Evolutionary conservation across 2,888 invertebrate genomes (phyloP).

Genomic region (Lasioglossum oenotherae): DNA sequence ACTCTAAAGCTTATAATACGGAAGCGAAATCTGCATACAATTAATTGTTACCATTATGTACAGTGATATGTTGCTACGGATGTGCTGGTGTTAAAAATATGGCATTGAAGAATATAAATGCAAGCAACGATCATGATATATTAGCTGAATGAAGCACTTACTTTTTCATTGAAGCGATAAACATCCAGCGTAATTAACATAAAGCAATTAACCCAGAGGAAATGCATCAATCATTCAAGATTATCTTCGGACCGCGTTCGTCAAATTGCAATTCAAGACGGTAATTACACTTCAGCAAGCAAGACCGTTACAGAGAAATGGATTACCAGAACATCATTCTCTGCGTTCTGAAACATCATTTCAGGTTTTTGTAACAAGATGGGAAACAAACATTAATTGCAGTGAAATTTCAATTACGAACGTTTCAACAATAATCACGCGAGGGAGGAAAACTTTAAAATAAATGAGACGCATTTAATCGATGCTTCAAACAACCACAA

Average conservation of each 20-base stretch:
- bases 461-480: background rate
- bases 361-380: constrained; percentile 25
- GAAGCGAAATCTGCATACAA: background rate
- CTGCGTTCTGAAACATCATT: constrained; percentile 14
- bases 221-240: constrained; percentile 60
- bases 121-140: background rate
- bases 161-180: constrained; percentile 26
- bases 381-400: background rate
- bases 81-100: constrained; percentile 14
- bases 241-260: constrained; percentile 49
- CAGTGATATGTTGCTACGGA: background rate
- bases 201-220: constrained; percentile 31
- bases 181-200: constrained; percentile 24
- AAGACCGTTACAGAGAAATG: constrained; percentile 40
- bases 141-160: constrained; percentile 30
- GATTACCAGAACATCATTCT: constrained; percentile 44
- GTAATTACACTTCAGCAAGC: constrained; percentile 46
- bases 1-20: background rate
- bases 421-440: background rate
- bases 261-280: constrained; percentile 36
- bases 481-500: background rate
- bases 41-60: background rate
- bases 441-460: background rate
- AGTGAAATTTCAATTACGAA: background rate
- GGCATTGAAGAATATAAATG: constrained; percentile 9